Evolutionary conservation across 2,113 vertebrate species (phyloP), one percentile per base, ranked within the genome.

Genomic region (Amazona guildingii): DNA sequence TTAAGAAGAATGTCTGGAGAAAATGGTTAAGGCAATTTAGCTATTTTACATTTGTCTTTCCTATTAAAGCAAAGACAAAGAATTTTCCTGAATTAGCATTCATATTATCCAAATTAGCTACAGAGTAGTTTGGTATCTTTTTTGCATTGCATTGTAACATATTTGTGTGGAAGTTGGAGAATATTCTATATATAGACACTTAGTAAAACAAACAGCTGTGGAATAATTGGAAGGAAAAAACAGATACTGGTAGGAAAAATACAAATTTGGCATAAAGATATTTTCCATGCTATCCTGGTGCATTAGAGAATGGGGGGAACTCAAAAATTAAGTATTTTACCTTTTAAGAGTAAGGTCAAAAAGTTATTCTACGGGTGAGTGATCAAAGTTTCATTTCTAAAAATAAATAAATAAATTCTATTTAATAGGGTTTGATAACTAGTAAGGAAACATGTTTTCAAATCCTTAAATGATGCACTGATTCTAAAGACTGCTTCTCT

Each of bases 11-110:
- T 85, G 21, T 41, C 52, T 88, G 90, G 79, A 73, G 66, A 76
- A 94, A 96, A 92, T 82, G 41, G 86, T 93, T 90, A 78, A 87
- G 90, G 78, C 90, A 97, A 90, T 96, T 96, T 94, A 95, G 91
- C 66, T 94, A 57, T 88, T 98, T 96, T 94, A 92, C 66, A 8
- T 95, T 93, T 16, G 74, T 97, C 91, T 96, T 98, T 98, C 95
- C 92, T 97, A 77, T 97, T 96, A 95, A 97, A 96, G 91, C 91
- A 95, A 96, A 97, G 94, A 90, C 72, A 87, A 49, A 95, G 90
- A 88, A 43, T 97, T 97, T 97, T 95, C 80, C 80, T 96, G 83
- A 97, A 97, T 97, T 96, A 97, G 96, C 75, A 92, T 92, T 95
- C 91, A 85, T 91, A 90, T 97, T 97, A 95, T 97, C 96, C 80